Evolutionary conservation across 2,888 invertebrate species (phyloP).

Genomic region (Megamerina dolium): DNA sequence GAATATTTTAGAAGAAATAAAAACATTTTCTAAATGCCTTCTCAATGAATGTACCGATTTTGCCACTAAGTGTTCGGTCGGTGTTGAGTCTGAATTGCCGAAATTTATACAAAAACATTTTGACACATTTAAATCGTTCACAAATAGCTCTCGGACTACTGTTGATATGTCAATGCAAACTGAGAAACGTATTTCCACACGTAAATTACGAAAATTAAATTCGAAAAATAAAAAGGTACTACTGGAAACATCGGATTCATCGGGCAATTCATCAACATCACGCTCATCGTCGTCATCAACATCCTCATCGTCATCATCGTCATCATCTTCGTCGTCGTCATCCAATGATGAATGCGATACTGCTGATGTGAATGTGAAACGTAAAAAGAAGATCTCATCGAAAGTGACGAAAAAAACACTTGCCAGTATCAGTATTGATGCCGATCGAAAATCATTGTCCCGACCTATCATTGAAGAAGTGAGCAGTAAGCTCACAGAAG

Average conservation of each 20-base stretch:
- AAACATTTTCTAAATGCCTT: slow-evolving; percentile 28
- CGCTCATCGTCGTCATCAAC: slow-evolving; percentile 6
- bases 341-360: slow-evolving; percentile 9
- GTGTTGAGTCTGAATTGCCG: slow-evolving; percentile 24
- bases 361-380: background rate
- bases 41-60: slow-evolving; percentile 28
- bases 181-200: slow-evolving; percentile 17
- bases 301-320: slow-evolving; percentile 7
- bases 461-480: slow-evolving; percentile 3
- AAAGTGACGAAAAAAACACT: background rate
- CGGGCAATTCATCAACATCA: slow-evolving; percentile 20
- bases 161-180: slow-evolving; percentile 25
- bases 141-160: slow-evolving; percentile 5
- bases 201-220: slow-evolving; percentile 26
- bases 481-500: background rate
- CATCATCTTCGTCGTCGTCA: too few species aligned
- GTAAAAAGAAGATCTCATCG: slow-evolving; percentile 1
- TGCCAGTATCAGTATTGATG: background rate
- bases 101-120: slow-evolving; percentile 26
- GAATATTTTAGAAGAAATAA: slow-evolving; percentile 19
- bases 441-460: background rate
- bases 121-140: slow-evolving; percentile 22
- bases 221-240: slow-evolving; percentile 27
- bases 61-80: too few species aligned
- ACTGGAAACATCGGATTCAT: slow-evolving; percentile 20